Evolutionary conservation across 2,797 vertebrate species (phyloP).

Genomic region (Poeciliopsis presidionis): DNA sequence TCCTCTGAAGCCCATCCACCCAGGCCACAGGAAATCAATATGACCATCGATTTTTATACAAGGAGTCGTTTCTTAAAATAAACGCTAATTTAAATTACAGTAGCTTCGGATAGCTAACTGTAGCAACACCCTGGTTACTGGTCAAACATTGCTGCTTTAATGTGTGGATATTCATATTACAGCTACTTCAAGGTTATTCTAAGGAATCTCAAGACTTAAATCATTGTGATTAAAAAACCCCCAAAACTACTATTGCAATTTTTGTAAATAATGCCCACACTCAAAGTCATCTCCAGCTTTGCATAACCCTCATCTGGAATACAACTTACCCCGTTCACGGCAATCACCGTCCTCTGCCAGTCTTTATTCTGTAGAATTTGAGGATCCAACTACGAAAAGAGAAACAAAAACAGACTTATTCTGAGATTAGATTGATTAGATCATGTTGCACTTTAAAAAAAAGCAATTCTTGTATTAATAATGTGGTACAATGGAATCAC

Average conservation of each 20-base stretch:
- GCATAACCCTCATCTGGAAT: neutral
- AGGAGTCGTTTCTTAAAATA: neutral
- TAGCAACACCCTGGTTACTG: neutral
- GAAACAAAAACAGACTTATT: neutral
- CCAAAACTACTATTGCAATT: neutral
- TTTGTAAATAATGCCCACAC: neutral
- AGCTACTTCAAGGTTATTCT: neutral
- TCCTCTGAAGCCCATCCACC: neutral
- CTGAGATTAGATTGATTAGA: neutral
- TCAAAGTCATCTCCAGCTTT: neutral
- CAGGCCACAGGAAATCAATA: neutral
- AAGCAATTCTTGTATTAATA: neutral
- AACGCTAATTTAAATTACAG: neutral
- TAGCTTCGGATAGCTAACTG: neutral
- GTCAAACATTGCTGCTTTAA: neutral
- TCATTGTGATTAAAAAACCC: neutral
- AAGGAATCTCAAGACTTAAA: neutral
- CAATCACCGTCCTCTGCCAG: slow-evolving; percentile 91
- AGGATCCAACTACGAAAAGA: slow-evolving; percentile 86
- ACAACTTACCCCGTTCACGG: slow-evolving; percentile 88
- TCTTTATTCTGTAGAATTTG: slow-evolving; percentile 90
- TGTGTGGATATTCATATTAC: neutral
- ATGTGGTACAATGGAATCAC: neutral
- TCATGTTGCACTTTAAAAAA: neutral
- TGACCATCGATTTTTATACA: neutral